Conservation (phyloP, 2,797 vertebrate species). For the Chaetophractus vellerosus region DNA sequence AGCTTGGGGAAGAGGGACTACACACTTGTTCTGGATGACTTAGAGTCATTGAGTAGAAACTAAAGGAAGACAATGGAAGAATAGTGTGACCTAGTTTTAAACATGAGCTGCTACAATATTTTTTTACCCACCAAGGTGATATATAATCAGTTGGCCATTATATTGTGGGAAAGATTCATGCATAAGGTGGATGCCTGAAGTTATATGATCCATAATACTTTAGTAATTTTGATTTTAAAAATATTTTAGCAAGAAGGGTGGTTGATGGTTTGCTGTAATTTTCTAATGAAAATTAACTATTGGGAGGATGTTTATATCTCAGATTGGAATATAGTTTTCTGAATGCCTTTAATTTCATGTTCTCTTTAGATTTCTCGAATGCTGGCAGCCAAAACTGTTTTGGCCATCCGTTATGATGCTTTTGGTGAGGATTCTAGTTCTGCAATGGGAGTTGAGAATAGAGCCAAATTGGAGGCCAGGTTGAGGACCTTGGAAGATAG, state of each 20-base stretch:
- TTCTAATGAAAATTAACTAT: neutral
- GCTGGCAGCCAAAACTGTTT: slow-evolving; percentile 96
- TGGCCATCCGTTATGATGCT: slow-evolving; percentile 97
- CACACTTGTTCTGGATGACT: neutral
- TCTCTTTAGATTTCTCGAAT: slow-evolving; percentile 96
- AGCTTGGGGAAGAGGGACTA: neutral
- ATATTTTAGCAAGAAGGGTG: neutral
- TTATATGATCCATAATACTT: neutral
- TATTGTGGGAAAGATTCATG: neutral
- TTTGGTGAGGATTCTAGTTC: slow-evolving; percentile 96
- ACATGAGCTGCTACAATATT: neutral
- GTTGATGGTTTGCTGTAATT: neutral
- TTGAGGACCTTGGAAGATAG: slow-evolving; percentile 96
- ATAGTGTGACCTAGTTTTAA: neutral
- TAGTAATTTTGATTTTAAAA: neutral
- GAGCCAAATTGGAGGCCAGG: slow-evolving; percentile 96
- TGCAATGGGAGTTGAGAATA: slow-evolving; percentile 96
- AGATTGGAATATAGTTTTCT: neutral
- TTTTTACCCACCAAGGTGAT: neutral
- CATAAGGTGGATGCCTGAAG: neutral
- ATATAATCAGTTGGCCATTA: neutral
- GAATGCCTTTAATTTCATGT: slow-evolving; percentile 59
- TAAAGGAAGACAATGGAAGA: neutral
- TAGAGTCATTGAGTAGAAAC: neutral
- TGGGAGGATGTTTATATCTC: neutral